phyloP scores from a whole-genome alignment of 2,113 vertebrate genomes.

The Fregetta grallaria region DNA sequence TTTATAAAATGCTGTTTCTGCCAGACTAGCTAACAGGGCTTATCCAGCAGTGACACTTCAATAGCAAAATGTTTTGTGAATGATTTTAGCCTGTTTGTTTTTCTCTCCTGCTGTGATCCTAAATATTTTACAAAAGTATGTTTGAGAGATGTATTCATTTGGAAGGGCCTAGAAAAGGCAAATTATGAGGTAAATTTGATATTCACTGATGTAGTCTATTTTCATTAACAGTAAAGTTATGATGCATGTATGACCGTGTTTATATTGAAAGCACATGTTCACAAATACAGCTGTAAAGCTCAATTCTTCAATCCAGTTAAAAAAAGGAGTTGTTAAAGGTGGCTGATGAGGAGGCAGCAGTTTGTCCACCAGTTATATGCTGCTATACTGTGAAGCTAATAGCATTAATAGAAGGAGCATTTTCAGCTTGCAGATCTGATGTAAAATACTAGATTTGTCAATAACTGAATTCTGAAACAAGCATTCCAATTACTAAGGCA shows the following conservation, averaged over 20 bases:
- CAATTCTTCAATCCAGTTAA: slow-evolving; percentile 2
- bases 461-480: slow-evolving; percentile 74
- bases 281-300: slow-evolving; percentile 19
- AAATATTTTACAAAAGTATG: background rate
- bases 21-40: slow-evolving; percentile 32
- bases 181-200: slow-evolving; percentile 23
- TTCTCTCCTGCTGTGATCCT: slow-evolving; percentile 20
- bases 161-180: background rate
- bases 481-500: slow-evolving; percentile 65
- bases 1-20: slow-evolving; percentile 22
- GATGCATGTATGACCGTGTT: background rate
- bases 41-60: background rate
- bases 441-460: slow-evolving; percentile 70
- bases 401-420: slow-evolving; percentile 67
- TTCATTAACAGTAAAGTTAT: slow-evolving; percentile 17
- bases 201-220: background rate
- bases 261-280: slow-evolving; percentile 16
- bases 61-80: slow-evolving; percentile 41
- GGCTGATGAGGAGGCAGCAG: slow-evolving; percentile 57
- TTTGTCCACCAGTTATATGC: slow-evolving; percentile 63
- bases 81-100: slow-evolving; percentile 42
- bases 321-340: slow-evolving; percentile 60
- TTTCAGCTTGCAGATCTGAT: slow-evolving; percentile 71
- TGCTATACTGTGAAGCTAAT: slow-evolving; percentile 60
- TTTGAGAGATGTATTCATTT: background rate